Percentiles rank a stretch among this genome's conserved stretches.
Conservation (phyloP, 2,797 vertebrate species). For the Hybognathus amarus region DNA sequence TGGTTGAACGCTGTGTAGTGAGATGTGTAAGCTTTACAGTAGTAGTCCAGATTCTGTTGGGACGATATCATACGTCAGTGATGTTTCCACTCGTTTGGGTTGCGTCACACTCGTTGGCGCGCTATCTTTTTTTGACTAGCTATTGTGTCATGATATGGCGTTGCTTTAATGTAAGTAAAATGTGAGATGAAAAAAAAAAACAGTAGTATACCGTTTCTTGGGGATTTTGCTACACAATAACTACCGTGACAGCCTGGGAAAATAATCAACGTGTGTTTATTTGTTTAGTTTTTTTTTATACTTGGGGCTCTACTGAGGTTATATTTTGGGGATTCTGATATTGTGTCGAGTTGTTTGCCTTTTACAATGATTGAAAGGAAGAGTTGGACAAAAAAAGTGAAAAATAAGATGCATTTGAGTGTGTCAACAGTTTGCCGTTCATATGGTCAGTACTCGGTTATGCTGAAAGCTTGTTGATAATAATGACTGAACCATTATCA, state of each 20-base stretch:
- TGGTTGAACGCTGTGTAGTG: conserved; percentile 64
- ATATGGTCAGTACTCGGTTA: conserved; percentile 52
- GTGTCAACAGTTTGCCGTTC: conserved; percentile 49
- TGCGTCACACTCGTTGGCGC: conserved; percentile 12
- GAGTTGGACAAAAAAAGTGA: conserved; percentile 9
- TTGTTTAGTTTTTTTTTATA: conserved; percentile 24
- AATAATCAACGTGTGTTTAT: conserved; percentile 55
- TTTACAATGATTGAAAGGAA: conserved; percentile 49
- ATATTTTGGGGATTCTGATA: conserved; percentile 47
- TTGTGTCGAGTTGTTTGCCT: conserved; percentile 49
- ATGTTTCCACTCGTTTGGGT: conserved; percentile 44
- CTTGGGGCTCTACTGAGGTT: conserved; percentile 52
- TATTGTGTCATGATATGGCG: conserved; percentile 61
- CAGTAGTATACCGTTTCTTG: conserved; percentile 56
- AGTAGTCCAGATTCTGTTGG: conserved; percentile 58
- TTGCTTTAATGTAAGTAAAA: conserved; percentile 64
- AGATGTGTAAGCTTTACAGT: conserved; percentile 61
- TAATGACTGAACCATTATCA: conserved; percentile 55
- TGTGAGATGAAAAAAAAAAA: conserved; percentile 53
- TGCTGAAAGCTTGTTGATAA: conserved; percentile 33
- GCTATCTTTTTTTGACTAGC: conserved; percentile 57
- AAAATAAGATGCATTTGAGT: neutral
- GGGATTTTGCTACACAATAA: conserved; percentile 58
- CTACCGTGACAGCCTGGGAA: conserved; percentile 57
- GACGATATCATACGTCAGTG: conserved; percentile 55